These are phyloP conservation scores for Catocala sponsa DNA, from an alignment of 2,888 invertebrate species.

Conservation along the genomic window DNA sequence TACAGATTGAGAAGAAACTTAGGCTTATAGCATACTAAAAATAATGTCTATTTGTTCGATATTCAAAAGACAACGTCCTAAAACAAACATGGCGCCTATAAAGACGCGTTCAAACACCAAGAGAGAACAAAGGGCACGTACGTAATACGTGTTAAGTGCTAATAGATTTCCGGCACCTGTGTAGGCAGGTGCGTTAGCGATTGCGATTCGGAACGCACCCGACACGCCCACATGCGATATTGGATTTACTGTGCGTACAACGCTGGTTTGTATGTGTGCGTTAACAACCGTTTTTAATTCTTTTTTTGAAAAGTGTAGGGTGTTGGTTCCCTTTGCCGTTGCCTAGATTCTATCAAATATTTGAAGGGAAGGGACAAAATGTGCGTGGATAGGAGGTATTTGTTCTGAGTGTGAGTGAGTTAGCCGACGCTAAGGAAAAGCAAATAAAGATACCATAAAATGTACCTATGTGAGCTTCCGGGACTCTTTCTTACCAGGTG, in stretches of 20 bases:
- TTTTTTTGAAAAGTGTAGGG: not conserved
- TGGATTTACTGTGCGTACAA: conserved; percentile 52
- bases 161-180: conserved; percentile 82
- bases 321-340: too few relatives aligned
- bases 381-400: too few relatives aligned
- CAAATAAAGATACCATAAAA: too few relatives aligned
- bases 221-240: conserved; percentile 60
- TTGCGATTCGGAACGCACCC: conserved; percentile 58
- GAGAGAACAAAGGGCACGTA: conserved; percentile 58
- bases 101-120: conserved; percentile 50
- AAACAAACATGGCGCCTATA: conserved; percentile 47
- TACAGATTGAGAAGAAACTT: too few relatives aligned
- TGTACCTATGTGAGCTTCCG: too few relatives aligned
- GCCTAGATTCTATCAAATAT: too few relatives aligned
- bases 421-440: too few relatives aligned
- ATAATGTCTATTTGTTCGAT: too few relatives aligned
- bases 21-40: too few relatives aligned
- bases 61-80: conserved; percentile 41
- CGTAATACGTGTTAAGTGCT: conserved; percentile 61
- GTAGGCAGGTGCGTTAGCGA: conserved; percentile 70
- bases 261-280: conserved; percentile 6
- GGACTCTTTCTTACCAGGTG: too few relatives aligned
- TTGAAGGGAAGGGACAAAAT: too few relatives aligned
- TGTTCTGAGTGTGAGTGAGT: too few relatives aligned
- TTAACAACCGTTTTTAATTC: not conserved